phyloP scores from a whole-genome alignment of 2,113 vertebrate species.

The Ceratotherium simum region DNA sequence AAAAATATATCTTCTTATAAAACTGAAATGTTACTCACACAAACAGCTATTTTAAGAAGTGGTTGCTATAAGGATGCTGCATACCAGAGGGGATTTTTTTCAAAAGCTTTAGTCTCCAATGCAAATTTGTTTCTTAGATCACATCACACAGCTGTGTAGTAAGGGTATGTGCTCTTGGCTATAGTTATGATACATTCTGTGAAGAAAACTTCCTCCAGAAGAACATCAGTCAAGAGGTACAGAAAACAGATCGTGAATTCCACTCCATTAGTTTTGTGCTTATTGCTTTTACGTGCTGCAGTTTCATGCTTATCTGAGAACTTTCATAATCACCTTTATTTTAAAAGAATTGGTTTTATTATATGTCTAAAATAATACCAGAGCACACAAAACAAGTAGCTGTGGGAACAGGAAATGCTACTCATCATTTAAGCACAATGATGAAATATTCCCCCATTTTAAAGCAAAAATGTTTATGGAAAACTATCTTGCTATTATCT shows the following conservation, averaged over 20 bases:
- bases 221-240: slow-evolving; percentile 58
- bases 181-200: slow-evolving; percentile 73
- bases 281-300: slow-evolving; percentile 56
- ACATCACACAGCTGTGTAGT: slow-evolving; percentile 67
- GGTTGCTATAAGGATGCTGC: slow-evolving; percentile 59
- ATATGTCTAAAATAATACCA: slow-evolving; percentile 65
- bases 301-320: slow-evolving; percentile 74
- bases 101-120: slow-evolving; percentile 60
- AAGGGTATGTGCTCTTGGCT: slow-evolving; percentile 71
- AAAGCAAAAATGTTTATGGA: slow-evolving; percentile 36
- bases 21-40: slow-evolving; percentile 45
- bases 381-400: slow-evolving; percentile 60
- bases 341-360: slow-evolving; percentile 66
- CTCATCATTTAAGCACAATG: not conserved
- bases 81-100: slow-evolving; percentile 66
- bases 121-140: slow-evolving; percentile 79
- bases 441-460: not conserved
- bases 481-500: not conserved
- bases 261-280: slow-evolving; percentile 53
- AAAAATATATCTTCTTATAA: slow-evolving; percentile 54
- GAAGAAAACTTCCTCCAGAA: slow-evolving; percentile 75
- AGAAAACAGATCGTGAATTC: slow-evolving; percentile 68
- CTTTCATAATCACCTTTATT: slow-evolving; percentile 74
- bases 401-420: not conserved
- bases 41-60: slow-evolving; percentile 72